Conservation (phyloP, 1,140 invertebrate genomes). For the Augochlora pura region DNA sequence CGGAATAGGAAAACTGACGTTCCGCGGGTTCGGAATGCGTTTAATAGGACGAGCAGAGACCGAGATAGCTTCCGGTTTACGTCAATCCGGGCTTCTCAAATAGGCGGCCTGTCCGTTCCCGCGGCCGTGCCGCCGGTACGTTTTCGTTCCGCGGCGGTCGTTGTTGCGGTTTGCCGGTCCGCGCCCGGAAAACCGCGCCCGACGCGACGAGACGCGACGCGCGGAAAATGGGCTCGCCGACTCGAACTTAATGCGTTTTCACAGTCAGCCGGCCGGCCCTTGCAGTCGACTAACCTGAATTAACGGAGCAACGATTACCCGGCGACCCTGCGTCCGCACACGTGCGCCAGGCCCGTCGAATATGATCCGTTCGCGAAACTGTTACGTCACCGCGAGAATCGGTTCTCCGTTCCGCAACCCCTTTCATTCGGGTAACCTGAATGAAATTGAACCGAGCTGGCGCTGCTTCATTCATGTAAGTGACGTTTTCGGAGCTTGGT, state of each 20-base stretch:
- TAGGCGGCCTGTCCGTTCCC: too few relatives aligned
- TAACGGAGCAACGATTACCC: conserved; percentile 43
- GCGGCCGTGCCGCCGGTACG: conserved; percentile 1
- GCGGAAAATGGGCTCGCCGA: conserved; percentile 54
- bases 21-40: too few relatives aligned
- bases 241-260: conserved; percentile 66
- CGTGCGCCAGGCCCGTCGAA: neutral
- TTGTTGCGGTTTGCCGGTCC: conserved; percentile 18
- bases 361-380: conserved; percentile 25
- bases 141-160: conserved; percentile 17
- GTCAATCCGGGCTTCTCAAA: too few relatives aligned
- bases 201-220: neutral
- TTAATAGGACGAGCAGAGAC: too few relatives aligned
- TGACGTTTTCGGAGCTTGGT: too few relatives aligned
- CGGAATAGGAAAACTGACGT: too few relatives aligned
- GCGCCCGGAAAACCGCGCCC: conserved; percentile 7
- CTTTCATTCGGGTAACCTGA: too few relatives aligned
- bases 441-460: too few relatives aligned
- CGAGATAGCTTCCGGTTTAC: too few relatives aligned
- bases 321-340: neutral
- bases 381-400: too few relatives aligned
- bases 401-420: too few relatives aligned
- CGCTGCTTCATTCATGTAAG: too few relatives aligned
- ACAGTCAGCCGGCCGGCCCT: conserved; percentile 54
- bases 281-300: conserved; percentile 54